Base-by-base conservation (phyloP, 2,113 vertebrate species). In the Phalacrocorax carbo region DNA sequence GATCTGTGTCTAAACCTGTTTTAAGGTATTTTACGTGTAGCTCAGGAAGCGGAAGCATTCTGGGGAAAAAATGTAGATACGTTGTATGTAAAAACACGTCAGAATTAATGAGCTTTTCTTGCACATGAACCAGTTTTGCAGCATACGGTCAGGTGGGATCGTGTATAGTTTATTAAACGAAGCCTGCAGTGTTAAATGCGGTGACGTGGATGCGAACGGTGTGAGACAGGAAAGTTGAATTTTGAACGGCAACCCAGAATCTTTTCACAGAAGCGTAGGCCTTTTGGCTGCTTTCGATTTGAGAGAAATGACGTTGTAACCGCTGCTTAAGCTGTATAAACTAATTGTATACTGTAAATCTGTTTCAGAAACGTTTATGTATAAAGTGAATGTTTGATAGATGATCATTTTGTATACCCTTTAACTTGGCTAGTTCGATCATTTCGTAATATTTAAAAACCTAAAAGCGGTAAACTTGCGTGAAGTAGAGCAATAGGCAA, bases 21-120 rank as follows among this genome's bases (percentile, higher is more conserved):
- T 97, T 98, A 98, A 98, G 97, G 97, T 98, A 97, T 96, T 92
- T 94, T 98, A 97, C 90, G 93, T 97, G 96, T 97, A 98, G 98
- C 98, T 98, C 98, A 98, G 97, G 97, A 98, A 98, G 97, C 86
- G 54, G 89, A 96, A 98, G 97, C 96, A 84, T 97, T 98, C 96
- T 97, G 95, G 82, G 96, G 91, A 75, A 95, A 97, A 97, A 97
- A 92, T 97, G 91, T 97, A 97, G 95, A 97, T 97, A 86, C 42
- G 25, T 89, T 94, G 85, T 97, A 79, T 96, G 97, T 71, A 73
- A 96, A 94, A 66, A 62, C 61, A 81, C 82, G 44, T 85, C 64
- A 73, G 94, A 68, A 86, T 84, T 94, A 86, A 82, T 58, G 95
- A 91, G 95, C 94, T 88, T 54, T 97, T 96, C 61, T 87, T 90